Base-by-base conservation (phyloP, 2,888 invertebrate species). In the Rotaria socialis region DNA sequence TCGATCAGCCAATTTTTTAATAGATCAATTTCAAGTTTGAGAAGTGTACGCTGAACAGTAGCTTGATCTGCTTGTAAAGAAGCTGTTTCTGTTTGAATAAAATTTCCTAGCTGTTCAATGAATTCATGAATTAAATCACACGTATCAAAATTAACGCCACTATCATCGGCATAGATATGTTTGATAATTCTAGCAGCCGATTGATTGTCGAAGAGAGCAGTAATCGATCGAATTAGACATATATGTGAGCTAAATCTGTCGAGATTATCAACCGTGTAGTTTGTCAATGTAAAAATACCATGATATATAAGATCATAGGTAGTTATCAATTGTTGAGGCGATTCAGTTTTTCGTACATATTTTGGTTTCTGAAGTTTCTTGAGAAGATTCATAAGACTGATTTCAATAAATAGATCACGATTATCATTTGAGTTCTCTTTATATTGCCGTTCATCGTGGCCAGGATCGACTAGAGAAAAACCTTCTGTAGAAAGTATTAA, bases 361-460 rank as follows among this genome's bases (percentile, higher is more conserved):
- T 52, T 52, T 52, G 52, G 52, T 52, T 52, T 16, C 27, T 67
- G 67, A 35, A 67, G 67, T 35, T 8, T 22, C 27, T 67, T 10
- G 6, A 67, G n/a, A 7, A 67, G 27, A n/a, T 67, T 67, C 67
- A 67, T 67, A 3, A 67, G 27, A 67, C 67, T 67, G 19, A 4
- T 67, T 67, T 67, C 67, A n/a, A 67, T 67, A 35, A 67, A 67
- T 67, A n/a, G 67, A 67, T 67, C 67, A 14, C 35, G 19, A 67
- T 67, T 67, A 67, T 52, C 52, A 16, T 16, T 52, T 16, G 16
- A 16, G 16, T 52, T 52, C 0, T 14, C 3, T 16, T 16, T 52
- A 3, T 16, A 52, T 11, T 52, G 14, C 14, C 4, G 14, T 16
- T 14, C 52, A 16, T 52, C 2, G 3, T 52, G 5, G 4, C 52